These are phyloP conservation scores for Myrmophylax atrothorax DNA, from an alignment of 2,113 vertebrate genomes.

Conservation along the genomic window DNA sequence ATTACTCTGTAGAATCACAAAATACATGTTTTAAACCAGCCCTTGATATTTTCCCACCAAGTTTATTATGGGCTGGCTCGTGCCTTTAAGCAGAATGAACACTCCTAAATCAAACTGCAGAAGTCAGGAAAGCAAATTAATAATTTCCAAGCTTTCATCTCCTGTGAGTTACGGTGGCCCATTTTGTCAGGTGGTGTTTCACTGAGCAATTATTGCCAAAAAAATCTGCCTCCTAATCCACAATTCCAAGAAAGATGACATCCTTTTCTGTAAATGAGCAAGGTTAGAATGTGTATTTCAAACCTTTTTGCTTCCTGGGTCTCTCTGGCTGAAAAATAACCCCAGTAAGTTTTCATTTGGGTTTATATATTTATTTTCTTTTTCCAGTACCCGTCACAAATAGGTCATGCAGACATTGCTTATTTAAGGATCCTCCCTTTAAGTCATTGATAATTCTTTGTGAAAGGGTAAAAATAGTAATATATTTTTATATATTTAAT, in stretches of 20 bases:
- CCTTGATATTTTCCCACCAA: neutral
- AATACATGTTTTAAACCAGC: neutral
- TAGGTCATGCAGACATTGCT: neutral
- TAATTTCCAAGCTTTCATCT: neutral
- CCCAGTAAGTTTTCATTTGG: neutral
- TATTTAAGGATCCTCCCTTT: neutral
- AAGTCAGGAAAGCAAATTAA: conserved; percentile 1
- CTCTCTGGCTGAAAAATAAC: neutral
- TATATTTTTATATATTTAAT: too few relatives aligned
- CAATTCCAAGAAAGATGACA: conserved; percentile 50
- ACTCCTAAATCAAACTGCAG: neutral
- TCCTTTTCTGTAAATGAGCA: conserved; percentile 15
- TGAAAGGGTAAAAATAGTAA: neutral
- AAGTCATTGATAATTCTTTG: neutral
- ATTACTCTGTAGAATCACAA: neutral
- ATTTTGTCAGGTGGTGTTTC: neutral
- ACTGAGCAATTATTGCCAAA: conserved; percentile 24
- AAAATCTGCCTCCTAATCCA: conserved; percentile 27
- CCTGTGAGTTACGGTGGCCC: neutral
- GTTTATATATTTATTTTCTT: neutral
- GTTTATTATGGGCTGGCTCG: neutral
- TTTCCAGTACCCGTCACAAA: neutral
- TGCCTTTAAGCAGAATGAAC: neutral
- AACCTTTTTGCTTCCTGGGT: neutral
- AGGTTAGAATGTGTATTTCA: neutral